A percentile compares a stretch with the other conserved stretches of the same genome.
phyloP scores from a whole-genome alignment of 1,140 invertebrate species.

The Diabrotica undecimpunctata region DNA sequence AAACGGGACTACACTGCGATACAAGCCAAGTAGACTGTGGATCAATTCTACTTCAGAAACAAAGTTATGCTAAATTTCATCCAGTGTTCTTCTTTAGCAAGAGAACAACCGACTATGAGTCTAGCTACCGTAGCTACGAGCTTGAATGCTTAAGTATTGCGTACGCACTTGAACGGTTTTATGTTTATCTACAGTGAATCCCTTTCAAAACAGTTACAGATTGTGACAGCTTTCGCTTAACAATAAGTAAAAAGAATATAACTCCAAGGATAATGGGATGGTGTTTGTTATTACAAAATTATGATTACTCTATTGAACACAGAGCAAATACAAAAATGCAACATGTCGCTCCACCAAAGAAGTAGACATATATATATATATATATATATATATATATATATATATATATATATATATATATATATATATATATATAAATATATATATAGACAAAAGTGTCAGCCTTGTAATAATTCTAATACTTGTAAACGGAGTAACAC shows the following conservation, averaged over 20 bases:
- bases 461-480: too few species aligned
- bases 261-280: constrained; percentile 32
- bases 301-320: too few species aligned
- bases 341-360: too few species aligned
- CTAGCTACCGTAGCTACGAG: constrained; percentile 46
- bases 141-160: constrained; percentile 49
- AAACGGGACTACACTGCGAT: constrained; percentile 28
- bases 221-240: constrained; percentile 34
- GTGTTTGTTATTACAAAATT: constrained; percentile 27
- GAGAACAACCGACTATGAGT: constrained; percentile 41
- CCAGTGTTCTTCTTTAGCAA: constrained; percentile 46
- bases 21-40: constrained; percentile 5
- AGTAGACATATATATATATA: too few species aligned
- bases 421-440: too few species aligned
- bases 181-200: constrained; percentile 13
- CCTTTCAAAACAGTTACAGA: constrained; percentile 46
- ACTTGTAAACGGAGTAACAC: too few species aligned
- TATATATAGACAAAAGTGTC: too few species aligned
- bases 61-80: constrained; percentile 28
- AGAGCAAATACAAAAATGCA: too few species aligned
- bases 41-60: constrained; percentile 18
- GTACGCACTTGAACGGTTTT: constrained; percentile 41
- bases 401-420: too few species aligned
- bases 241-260: constrained; percentile 33
- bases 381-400: too few species aligned